Percentiles rank a stretch among this genome's conserved stretches.
These are phyloP conservation scores for Drosophila cognata DNA, from an alignment of 2,888 invertebrate genomes.

Conservation along the genomic window DNA sequence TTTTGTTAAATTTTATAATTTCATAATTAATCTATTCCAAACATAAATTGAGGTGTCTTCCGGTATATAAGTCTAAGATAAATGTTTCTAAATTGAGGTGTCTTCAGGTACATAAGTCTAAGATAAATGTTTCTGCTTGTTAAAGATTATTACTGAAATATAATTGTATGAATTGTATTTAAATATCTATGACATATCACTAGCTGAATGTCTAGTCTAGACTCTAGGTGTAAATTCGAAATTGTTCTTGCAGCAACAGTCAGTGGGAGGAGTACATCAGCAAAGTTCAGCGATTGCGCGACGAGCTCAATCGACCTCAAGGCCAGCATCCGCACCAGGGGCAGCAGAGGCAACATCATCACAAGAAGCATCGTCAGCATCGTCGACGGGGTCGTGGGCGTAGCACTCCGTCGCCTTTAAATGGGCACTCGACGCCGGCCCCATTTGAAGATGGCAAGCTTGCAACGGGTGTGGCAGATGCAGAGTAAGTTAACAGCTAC, in stretches of 20 bases:
- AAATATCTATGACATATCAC: too few species aligned
- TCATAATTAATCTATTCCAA: neutral
- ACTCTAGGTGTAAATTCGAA: neutral
- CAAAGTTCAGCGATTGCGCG: slow-evolving; percentile 80
- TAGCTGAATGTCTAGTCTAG: neutral
- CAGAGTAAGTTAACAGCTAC: slow-evolving; percentile 74
- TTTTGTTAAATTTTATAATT: neutral
- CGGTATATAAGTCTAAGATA: neutral
- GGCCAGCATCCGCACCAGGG: slow-evolving; percentile 34
- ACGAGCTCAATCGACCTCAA: slow-evolving; percentile 82
- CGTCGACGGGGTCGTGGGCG: slow-evolving; percentile 49
- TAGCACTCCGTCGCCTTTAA: slow-evolving; percentile 59
- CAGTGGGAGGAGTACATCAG: slow-evolving; percentile 72
- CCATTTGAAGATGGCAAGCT: slow-evolving; percentile 63
- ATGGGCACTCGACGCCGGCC: slow-evolving; percentile 78
- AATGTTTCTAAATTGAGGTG: neutral
- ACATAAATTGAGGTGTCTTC: neutral
- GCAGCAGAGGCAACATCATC: slow-evolving; percentile 45
- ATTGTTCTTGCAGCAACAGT: slow-evolving; percentile 50
- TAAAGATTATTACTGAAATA: neutral
- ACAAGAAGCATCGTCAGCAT: slow-evolving; percentile 54
- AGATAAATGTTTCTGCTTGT: neutral
- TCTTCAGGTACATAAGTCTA: neutral
- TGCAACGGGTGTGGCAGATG: slow-evolving; percentile 67
- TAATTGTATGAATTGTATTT: neutral